Percentiles rank a stretch among this genome's conserved stretches.
phyloP scores from a whole-genome alignment of 1,140 invertebrate species.

The Lasaia peninsularis region DNA sequence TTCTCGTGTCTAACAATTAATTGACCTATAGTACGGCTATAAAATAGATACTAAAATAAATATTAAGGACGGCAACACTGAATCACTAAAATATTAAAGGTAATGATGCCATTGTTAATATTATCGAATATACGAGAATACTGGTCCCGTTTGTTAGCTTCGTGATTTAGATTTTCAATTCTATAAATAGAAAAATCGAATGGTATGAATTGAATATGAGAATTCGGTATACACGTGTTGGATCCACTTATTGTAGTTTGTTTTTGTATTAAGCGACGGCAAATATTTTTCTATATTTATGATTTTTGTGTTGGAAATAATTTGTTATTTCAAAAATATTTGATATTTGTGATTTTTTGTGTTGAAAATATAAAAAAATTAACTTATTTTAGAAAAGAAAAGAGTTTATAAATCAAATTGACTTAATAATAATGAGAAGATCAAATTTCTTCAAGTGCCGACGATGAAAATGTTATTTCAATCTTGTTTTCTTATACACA shows the following conservation, averaged over 20 bases:
- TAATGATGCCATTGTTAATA: neutral
- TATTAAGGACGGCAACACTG: neutral
- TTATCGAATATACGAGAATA: neutral
- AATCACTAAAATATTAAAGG: neutral
- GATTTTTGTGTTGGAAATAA: neutral
- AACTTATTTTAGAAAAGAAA: too few species aligned
- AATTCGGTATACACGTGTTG: neutral
- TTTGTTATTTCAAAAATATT: too few species aligned
- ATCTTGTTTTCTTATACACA: too few species aligned
- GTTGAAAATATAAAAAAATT: too few species aligned
- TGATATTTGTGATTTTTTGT: too few species aligned
- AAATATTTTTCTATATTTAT: too few species aligned
- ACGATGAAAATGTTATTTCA: too few species aligned
- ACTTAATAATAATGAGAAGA: too few species aligned
- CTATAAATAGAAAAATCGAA: conserved; percentile 8
- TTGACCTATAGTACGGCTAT: too few species aligned
- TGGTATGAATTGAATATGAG: neutral
- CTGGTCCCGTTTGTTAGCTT: neutral
- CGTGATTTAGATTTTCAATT: neutral
- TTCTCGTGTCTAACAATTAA: too few species aligned
- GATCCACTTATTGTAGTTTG: neutral
- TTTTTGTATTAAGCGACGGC: neutral
- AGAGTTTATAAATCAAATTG: too few species aligned
- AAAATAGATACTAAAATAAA: neutral
- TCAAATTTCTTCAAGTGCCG: too few species aligned